These are phyloP conservation scores for Hypsopygia costalis DNA, from an alignment of 2,888 invertebrate species.

Conservation along the genomic window DNA sequence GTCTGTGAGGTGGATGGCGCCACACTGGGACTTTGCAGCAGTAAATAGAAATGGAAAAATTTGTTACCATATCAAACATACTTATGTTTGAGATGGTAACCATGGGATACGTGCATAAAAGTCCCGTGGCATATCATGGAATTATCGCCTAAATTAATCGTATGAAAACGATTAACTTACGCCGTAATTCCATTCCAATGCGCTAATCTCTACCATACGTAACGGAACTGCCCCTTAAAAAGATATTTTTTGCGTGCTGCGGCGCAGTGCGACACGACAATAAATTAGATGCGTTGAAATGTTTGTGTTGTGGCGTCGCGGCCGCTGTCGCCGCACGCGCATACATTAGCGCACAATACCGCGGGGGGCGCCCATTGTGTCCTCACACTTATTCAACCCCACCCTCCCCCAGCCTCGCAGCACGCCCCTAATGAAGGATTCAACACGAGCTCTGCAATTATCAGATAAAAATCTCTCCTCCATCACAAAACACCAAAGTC, in stretches of 20 bases:
- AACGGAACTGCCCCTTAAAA: conserved; percentile 49
- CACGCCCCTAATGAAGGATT: conserved; percentile 66
- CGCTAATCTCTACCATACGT: too few relatives aligned
- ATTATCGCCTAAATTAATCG: too few relatives aligned
- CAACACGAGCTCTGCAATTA: conserved; percentile 66
- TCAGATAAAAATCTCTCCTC: conserved; percentile 63
- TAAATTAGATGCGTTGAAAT: conserved; percentile 78
- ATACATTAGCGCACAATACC: conserved; percentile 70
- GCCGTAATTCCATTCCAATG: too few relatives aligned
- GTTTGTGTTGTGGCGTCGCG: conserved; percentile 62
- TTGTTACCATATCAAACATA: too few relatives aligned
- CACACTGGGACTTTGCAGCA: too few relatives aligned
- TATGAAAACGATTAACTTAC: too few relatives aligned
- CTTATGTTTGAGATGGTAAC: too few relatives aligned
- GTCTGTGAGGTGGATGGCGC: too few relatives aligned
- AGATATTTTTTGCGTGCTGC: conserved; percentile 63
- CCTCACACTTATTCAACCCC: conserved; percentile 42
- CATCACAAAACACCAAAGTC: conserved; percentile 23
- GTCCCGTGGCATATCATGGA: too few relatives aligned
- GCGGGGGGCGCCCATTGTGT: conserved; percentile 71
- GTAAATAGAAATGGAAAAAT: too few relatives aligned
- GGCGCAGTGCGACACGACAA: conserved; percentile 56
- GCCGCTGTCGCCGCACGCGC: conserved; percentile 60
- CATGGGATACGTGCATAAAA: too few relatives aligned
- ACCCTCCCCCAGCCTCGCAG: conserved; percentile 24